phyloP scores from a whole-genome alignment of 2,888 invertebrate species.

The Pollenia labialis region DNA sequence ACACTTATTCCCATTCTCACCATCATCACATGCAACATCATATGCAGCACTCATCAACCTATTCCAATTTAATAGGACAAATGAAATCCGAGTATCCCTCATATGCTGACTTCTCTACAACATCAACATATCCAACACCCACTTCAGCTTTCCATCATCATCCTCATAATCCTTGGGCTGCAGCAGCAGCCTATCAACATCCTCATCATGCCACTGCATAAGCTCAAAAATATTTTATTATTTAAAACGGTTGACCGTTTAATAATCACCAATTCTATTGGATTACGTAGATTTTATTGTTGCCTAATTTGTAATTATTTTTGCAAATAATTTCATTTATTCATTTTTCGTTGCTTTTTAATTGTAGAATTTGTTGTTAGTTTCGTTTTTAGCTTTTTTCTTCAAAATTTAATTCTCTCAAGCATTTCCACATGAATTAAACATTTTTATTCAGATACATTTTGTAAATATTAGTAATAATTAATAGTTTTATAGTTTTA shows the following conservation, averaged over 20 bases:
- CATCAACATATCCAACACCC: slow-evolving; percentile 75
- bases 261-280: background rate
- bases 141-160: slow-evolving; percentile 73
- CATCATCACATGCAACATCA: slow-evolving; percentile 59
- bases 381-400: slow-evolving; percentile 19
- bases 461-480: slow-evolving; percentile 55
- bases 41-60: slow-evolving; percentile 68
- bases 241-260: slow-evolving; percentile 48
- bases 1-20: slow-evolving; percentile 50
- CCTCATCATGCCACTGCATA: slow-evolving; percentile 79
- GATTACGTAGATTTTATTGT: slow-evolving; percentile 58
- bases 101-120: slow-evolving; percentile 78
- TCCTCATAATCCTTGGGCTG: slow-evolving; percentile 80
- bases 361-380: slow-evolving; percentile 59
- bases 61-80: slow-evolving; percentile 76
- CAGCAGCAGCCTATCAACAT: slow-evolving; percentile 79
- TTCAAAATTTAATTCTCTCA: background rate
- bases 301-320: slow-evolving; percentile 59
- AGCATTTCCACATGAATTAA: slow-evolving; percentile 17
- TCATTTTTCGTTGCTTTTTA: slow-evolving; percentile 40
- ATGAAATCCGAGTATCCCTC: slow-evolving; percentile 80
- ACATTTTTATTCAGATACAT: slow-evolving; percentile 8
- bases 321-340: slow-evolving; percentile 22
- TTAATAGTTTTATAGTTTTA: slow-evolving; percentile 61
- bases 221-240: slow-evolving; percentile 11